phyloP scores from a whole-genome alignment of 2,797 vertebrate genomes.

The Anguilla megastoma region DNA sequence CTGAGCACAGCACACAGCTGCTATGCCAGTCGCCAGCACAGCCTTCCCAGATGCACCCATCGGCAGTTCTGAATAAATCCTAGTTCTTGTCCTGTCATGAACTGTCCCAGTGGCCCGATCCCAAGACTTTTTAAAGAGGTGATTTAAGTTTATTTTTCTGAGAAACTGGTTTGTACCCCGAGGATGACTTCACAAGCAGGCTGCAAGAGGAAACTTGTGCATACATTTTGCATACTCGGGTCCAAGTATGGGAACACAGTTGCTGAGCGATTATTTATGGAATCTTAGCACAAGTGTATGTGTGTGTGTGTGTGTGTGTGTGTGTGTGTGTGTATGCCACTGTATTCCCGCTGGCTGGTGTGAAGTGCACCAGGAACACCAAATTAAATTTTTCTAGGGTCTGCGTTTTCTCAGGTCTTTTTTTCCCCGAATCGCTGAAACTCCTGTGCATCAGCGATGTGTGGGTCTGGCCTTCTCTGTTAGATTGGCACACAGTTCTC shows the following conservation, averaged over 20 bases:
- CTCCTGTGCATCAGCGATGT: background rate
- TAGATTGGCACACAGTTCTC: background rate
- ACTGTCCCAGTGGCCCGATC: background rate
- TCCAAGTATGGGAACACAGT: background rate
- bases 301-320: constrained; percentile 14
- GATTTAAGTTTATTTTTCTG: constrained; percentile 19
- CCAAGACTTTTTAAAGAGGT: constrained; percentile 6
- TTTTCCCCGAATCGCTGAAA: background rate
- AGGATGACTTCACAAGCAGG: constrained; percentile 13
- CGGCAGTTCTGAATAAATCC: constrained; percentile 1
- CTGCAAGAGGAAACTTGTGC: constrained; percentile 58
- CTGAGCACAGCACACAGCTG: background rate
- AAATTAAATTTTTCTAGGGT: background rate
- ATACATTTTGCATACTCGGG: constrained; percentile 52
- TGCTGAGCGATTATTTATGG: background rate
- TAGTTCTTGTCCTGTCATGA: constrained; percentile 25
- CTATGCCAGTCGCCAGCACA: background rate
- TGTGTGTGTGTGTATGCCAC: background rate
- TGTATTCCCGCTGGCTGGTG: background rate
- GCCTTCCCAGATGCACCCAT: background rate
- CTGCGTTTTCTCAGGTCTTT: background rate
- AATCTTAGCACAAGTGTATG: background rate
- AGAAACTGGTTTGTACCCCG: background rate
- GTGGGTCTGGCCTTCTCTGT: background rate
- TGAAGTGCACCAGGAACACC: background rate